Percentiles rank a stretch among this genome's conserved stretches.
Evolutionary conservation across 1,140 invertebrate species (phyloP).

Genomic region (Adoxophyes honmai): DNA sequence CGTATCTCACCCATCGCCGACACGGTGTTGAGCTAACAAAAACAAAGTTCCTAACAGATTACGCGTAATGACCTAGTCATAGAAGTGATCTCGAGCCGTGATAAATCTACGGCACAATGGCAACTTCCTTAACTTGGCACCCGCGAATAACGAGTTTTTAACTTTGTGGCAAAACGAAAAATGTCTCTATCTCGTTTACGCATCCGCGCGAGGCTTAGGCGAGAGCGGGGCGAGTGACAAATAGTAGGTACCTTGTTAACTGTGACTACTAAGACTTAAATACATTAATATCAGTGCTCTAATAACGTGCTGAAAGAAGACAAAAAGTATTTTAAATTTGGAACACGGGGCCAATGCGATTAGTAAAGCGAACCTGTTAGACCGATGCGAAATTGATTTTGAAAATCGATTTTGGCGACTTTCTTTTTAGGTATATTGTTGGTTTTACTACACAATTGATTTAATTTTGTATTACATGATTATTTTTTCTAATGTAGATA

Average conservation of each 20-base stretch:
- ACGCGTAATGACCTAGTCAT: conserved; percentile 9
- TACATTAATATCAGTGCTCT: background rate
- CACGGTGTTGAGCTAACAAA: background rate
- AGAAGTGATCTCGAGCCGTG: conserved; percentile 25
- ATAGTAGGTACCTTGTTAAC: too few relatives aligned
- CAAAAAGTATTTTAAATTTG: too few relatives aligned
- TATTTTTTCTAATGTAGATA: too few relatives aligned
- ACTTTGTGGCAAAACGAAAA: conserved; percentile 74
- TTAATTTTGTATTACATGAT: too few relatives aligned
- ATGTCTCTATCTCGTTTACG: conserved; percentile 59
- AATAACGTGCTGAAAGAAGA: too few relatives aligned
- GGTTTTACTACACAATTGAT: too few relatives aligned
- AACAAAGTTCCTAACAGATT: conserved; percentile 8
- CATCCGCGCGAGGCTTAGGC: conserved; percentile 18
- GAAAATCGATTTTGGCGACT: too few relatives aligned
- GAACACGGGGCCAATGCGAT: too few relatives aligned
- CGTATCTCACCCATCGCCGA: background rate
- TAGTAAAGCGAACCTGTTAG: too few relatives aligned
- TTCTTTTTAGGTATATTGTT: too few relatives aligned
- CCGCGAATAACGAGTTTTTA: conserved; percentile 74
- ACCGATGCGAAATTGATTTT: too few relatives aligned
- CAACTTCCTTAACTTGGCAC: conserved; percentile 60
- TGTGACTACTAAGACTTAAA: too few relatives aligned
- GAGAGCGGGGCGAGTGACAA: conserved; percentile 6
- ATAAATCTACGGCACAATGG: conserved; percentile 66